Base-by-base conservation (phyloP, 2,797 vertebrate species). In the Etheostoma nigrum region DNA sequence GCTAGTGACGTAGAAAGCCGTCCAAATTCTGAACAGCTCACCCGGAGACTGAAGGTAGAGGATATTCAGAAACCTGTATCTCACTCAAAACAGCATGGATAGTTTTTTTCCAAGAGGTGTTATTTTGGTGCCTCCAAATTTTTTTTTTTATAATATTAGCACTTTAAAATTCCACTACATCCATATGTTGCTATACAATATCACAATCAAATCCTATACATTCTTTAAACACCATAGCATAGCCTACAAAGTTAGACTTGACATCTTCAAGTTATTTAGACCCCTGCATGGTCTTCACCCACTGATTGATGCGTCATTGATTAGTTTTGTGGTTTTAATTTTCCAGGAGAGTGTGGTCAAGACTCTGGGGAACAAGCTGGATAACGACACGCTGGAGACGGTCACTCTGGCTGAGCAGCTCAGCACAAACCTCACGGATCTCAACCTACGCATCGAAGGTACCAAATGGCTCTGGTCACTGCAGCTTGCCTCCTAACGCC, bases 361-460 rank as follows among this genome's bases (percentile, higher is more conserved):
- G 67, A 90, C 86, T 55, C 91, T 95, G 87, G 93, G 95, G 52
- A 86, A 74, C 5, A 59, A 80, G 44, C 64, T 97, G 77, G 93
- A 97, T 51, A 94, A 95, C 44, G 90, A 95, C 82, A 96, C 96
- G 3, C 85, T 72, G 48, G 89, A 94, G 76, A 97, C 93, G 54
- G 79, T 95, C n/a, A 91, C 57, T 11, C 90, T 92, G n/a, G 96
- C 96, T n/a, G 94, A 96, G 52, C 89, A 94, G 68, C 96, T 99
- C 83, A 91, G 83, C 72, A 90, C 94, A 66, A 95, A 96, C 82
- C 94, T 98, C 84, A 91, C 83, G 6, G 79, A 93, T 11, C 95
- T 98, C 83, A 96, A 95, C 71, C 83, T 91, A 18, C 92, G 92
- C 70, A 95, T 97, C 47, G 95, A 98, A 96, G 98, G 98, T 99